Evolutionary conservation across 2,797 vertebrate species (phyloP), one percentile per base, ranked within the genome.

Genomic region (Chelmon rostratus): DNA sequence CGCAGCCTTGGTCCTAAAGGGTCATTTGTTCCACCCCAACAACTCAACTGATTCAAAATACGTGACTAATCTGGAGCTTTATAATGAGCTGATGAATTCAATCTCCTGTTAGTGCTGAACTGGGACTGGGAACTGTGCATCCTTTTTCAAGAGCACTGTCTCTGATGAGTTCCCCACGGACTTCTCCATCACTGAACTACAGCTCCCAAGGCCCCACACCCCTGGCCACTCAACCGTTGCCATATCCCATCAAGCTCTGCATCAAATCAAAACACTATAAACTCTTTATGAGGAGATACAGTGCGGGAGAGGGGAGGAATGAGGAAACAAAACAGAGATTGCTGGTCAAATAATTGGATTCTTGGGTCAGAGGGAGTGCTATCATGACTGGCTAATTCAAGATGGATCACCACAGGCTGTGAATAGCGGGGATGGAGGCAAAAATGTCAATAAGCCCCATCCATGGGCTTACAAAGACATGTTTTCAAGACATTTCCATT

Each of bases 251-350:
- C 94, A 92, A 94, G 90, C 88, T 85, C 87, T 89, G 90, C 91
- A 94, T 95, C 93, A 91, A 94, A 95, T 95, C 93, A 95, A 93
- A 95, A 94, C 91, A 91, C 90, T 79, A 94, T 95, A 94, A 95
- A 94, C 84, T 90, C 94, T 94, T 95, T 94, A 96, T 90, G 88
- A 92, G 91, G 53, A 72, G 86, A 88, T 87, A 84, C 77, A 85
- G 85, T 85, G 86, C 83, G 88, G 86, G 80, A 90, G 83, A 86
- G 77, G 82, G 81, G 73, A 82, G 82, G 83, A 76, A 87, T 88
- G 84, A 83, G 74, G 77, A 90, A 87, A 89, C 81, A 90, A 88
- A 92, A 88, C 77, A 86, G 88, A 85, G 70, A 86, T 89, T 75
- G 84, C 86, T 79, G 83, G 84, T 90, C 85, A 70, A 93, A 90